A percentile compares a stretch with the other conserved stretches of the same genome.
Evolutionary conservation across 2,113 vertebrate genomes (phyloP).

Genomic region (Antidorcas marsupialis): DNA sequence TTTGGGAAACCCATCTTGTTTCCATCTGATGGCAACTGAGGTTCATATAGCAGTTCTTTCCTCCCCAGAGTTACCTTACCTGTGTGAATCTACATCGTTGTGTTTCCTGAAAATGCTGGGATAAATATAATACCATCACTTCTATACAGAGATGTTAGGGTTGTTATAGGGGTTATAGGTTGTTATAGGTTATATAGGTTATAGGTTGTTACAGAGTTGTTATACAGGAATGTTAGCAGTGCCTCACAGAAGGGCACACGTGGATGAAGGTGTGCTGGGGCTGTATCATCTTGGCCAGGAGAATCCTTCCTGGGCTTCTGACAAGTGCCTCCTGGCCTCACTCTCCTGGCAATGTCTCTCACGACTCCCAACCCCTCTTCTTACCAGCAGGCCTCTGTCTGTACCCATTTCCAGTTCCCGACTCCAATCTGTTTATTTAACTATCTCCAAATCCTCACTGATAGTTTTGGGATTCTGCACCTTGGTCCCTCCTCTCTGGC

Average conservation of each 20-base stretch:
- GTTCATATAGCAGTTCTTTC: background rate
- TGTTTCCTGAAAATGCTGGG: background rate
- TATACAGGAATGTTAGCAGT: background rate
- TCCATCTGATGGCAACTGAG: background rate
- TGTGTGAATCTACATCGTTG: background rate
- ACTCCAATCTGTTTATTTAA: background rate
- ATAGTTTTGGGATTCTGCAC: background rate
- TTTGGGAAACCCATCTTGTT: background rate
- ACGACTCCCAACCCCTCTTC: background rate
- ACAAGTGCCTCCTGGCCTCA: background rate
- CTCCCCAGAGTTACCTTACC: background rate
- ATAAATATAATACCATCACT: background rate
- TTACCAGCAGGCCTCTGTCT: background rate
- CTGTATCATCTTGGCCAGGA: background rate
- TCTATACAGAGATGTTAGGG: background rate
- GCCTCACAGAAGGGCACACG: background rate
- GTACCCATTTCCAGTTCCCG: background rate
- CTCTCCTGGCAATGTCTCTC: background rate
- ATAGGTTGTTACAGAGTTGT: background rate
- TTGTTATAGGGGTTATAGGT: background rate
- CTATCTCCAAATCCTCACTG: background rate
- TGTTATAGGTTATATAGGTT: background rate
- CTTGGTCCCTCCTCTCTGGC: background rate
- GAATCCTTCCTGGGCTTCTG: background rate
- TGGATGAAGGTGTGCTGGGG: background rate